These are phyloP conservation scores for Coremacera marginata DNA, from an alignment of 2,888 invertebrate species.

Conservation along the genomic window DNA sequence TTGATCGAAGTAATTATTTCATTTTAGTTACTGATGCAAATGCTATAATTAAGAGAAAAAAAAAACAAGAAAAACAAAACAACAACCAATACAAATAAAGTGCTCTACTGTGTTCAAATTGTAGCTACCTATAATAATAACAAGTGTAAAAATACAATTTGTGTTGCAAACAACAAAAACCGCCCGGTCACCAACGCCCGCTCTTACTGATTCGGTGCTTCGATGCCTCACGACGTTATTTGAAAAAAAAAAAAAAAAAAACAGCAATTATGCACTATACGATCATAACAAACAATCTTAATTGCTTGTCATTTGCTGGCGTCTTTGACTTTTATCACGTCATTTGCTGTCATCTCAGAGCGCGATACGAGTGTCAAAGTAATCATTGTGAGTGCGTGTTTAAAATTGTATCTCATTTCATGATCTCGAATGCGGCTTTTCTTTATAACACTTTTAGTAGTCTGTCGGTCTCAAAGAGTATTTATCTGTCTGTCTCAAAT, in stretches of 20 bases:
- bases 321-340: constrained; percentile 31
- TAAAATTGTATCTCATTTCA: not conserved
- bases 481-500: not conserved
- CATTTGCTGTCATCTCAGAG: constrained; percentile 23
- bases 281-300: constrained; percentile 14
- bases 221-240: not conserved
- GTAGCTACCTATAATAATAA: not conserved
- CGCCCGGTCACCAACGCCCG: not conserved
- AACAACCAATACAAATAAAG: constrained; percentile 29
- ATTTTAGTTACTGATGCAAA: not conserved
- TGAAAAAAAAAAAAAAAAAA: too few species aligned
- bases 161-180: not conserved
- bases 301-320: constrained; percentile 32
- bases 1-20: not conserved
- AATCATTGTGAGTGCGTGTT: constrained; percentile 11
- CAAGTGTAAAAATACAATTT: not conserved
- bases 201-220: not conserved
- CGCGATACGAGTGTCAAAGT: constrained; percentile 28
- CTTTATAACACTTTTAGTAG: not conserved
- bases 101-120: constrained; percentile 45
- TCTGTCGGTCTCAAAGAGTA: not conserved
- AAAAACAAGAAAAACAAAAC: not conserved
- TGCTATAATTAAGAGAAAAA: constrained; percentile 6
- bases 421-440: not conserved
- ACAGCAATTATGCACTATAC: not conserved